Evolutionary conservation across 2,797 vertebrate species (phyloP), one percentile per base, ranked within the genome.

Genomic region (Amblyopsis hoosieri): DNA sequence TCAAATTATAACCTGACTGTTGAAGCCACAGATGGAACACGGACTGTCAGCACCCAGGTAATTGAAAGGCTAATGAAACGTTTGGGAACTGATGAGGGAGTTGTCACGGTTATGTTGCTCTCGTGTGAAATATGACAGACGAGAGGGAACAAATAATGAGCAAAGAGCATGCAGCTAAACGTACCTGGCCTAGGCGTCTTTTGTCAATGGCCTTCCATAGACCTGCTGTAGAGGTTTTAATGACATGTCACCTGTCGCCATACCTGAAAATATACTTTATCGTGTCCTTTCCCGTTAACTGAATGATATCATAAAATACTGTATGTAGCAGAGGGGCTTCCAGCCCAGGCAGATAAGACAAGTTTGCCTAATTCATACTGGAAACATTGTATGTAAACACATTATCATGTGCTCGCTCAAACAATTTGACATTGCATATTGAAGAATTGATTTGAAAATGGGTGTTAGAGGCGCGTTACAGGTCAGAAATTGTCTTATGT

Each of bases 1-100:
- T 97, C 96, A 87, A 94, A 92, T 94, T 99, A 99, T 86, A 99
- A 98, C 93, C 91, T 99, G 92, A 99, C 98, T 42, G 94, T 99
- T 60, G 96, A 98, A 81, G 98, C 96, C 81, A 98, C 98, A 62
- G 98, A 99, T 82, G 98, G 98, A 86, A 98, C 93, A 69, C 92
- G 91, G 83, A 91, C 94, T 79, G 93, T 97, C 91, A 94, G 93
- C 85, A 97, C 97, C 62, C 97, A 98, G 95, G 98, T 99, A 91
- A 94, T 90, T 85, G 87, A 84, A 86, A 80, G 88, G 50, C 78
- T 90, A 74, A 89, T 87, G 67, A 87, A 86, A 76, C 31, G 7
- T 73, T 81, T 81, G 83, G 73, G 74, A 68, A 81, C 77, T 81
- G 87, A 89, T 82, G 83, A 85, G 80, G 67, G 79, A 67, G 71